phyloP scores from a whole-genome alignment of 2,797 vertebrate genomes.

The Pachyuromys duprasi region DNA sequence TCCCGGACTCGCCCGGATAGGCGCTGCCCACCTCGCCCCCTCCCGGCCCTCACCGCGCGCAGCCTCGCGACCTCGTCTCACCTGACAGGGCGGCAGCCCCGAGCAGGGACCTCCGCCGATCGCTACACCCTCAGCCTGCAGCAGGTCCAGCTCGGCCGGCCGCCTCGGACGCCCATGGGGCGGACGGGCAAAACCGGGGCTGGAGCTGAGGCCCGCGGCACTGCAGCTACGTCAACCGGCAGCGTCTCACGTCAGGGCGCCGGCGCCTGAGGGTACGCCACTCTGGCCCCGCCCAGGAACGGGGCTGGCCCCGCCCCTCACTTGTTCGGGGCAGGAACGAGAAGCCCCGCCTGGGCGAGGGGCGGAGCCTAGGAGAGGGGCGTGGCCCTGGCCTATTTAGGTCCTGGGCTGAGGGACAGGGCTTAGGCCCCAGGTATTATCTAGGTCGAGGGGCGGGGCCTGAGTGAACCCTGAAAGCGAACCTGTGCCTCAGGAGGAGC shows the following conservation, averaged over 20 bases:
- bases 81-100: not conserved
- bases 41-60: not conserved
- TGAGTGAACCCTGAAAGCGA: not conserved
- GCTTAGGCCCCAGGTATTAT: not conserved
- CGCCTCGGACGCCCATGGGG: conserved; percentile 33
- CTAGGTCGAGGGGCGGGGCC: not conserved
- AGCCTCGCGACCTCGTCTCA: conserved; percentile 20
- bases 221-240: conserved; percentile 67
- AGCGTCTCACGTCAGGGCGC: conserved; percentile 62
- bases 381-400: not conserved
- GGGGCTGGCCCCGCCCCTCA: not conserved
- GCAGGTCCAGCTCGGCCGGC: not conserved
- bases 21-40: not conserved
- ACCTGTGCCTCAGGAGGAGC: not conserved
- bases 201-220: not conserved
- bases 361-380: not conserved
- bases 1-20: not conserved
- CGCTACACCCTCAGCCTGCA: not conserved
- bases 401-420: not conserved
- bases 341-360: no score
- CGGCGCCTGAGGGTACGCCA: conserved; percentile 5
- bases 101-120: not conserved
- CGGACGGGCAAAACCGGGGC: not conserved
- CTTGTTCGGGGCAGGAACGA: not conserved
- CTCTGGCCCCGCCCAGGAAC: conserved; percentile 1